These are phyloP conservation scores for Brachypteracias leptosomus DNA, from an alignment of 2,113 vertebrate genomes.

Conservation along the genomic window DNA sequence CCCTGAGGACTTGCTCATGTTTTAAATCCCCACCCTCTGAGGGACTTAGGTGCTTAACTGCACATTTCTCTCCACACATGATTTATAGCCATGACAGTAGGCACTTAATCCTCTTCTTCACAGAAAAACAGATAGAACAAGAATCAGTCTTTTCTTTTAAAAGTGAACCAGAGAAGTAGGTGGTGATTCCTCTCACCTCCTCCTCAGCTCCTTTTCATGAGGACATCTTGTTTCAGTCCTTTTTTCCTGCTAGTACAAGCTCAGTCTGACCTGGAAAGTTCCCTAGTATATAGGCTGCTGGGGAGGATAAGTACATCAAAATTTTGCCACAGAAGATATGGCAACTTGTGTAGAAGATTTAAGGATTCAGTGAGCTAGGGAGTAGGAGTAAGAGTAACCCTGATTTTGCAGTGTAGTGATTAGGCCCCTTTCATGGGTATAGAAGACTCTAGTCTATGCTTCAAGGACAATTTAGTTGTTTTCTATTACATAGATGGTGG, in stretches of 20 bases:
- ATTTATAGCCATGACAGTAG: background rate
- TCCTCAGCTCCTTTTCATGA: conserved; percentile 6
- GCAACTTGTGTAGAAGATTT: background rate
- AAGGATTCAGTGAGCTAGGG: background rate
- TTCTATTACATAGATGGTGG: background rate
- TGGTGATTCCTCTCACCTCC: conserved; percentile 51
- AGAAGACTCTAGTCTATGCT: background rate
- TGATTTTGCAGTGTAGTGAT: background rate
- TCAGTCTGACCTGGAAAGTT: conserved; percentile 2
- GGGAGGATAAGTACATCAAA: background rate
- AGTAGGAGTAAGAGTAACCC: background rate
- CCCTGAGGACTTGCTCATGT: background rate
- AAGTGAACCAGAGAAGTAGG: background rate
- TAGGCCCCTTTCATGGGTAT: background rate
- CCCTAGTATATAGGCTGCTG: background rate
- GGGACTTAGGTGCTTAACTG: background rate
- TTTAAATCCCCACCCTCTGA: background rate
- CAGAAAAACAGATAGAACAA: background rate
- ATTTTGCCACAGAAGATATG: background rate
- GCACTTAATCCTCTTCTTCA: conserved; percentile 18
- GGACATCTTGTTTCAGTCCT: background rate
- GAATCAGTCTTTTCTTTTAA: background rate
- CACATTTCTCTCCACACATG: background rate
- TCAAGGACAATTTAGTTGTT: background rate
- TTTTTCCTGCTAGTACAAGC: background rate